Evolutionary conservation across 2,888 invertebrate species (phyloP), one percentile per base, ranked within the genome.

Genomic region (Drosophila prolongata): DNA sequence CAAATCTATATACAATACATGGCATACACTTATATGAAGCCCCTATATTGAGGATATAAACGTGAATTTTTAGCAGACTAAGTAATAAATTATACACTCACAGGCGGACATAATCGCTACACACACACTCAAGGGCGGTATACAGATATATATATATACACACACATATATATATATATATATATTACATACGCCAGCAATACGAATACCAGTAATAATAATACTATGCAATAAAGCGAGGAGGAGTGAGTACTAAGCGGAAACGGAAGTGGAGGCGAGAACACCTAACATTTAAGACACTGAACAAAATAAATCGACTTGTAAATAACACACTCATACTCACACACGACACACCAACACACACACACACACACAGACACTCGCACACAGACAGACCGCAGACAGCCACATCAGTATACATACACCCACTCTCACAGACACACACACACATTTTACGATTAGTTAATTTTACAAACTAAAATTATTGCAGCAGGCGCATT

Each of bases 1-100:
- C 43, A 70, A 70, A 70, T 67, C 40, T 67, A 67, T 67, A 67
- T 54, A 67, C 66, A 67, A 58, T 70, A 68, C 58, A 62, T 65
- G 74, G 60, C 77, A 64, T 77, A 62, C 53, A 66, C 61, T 73
- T 73, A 70, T 73, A 77, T 71, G 55, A 78, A 75, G 75, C 80
- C 83, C 82, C 76, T 86, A 83, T 86, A 87, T 82, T 84, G 83
- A 82, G 77, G 72, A 87, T 82, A 87, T 83, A 86, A 85, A 87
- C 84, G 81, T 84, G 81, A 88, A 88, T 85, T 85, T 85, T 79
- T 85, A 88, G 85, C 87, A 80, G 64, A 76, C 73, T 88, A 85
- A 85, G 85, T 76, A 80, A 80, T 86, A 86, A 85, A 80, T 73
- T 80, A 84, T 80, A 83, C 82, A 84, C 68, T 74, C 71, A 79